Conservation (phyloP, 2,113 vertebrate genomes). For the Barbus barbus region DNA sequence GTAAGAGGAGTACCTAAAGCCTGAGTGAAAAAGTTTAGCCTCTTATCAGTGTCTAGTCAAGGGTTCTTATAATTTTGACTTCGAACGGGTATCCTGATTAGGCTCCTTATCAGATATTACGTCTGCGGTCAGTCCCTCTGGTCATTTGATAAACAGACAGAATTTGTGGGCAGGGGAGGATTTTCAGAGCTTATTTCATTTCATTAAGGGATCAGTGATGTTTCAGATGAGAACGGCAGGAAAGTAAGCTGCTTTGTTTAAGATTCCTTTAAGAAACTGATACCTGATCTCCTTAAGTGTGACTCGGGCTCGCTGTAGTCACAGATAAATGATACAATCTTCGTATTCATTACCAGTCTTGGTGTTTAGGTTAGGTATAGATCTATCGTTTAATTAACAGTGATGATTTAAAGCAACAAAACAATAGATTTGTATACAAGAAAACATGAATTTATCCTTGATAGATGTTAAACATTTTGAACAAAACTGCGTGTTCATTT, state of each 20-base stretch:
- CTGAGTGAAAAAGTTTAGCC: constrained; percentile 31
- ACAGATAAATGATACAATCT: constrained; percentile 38
- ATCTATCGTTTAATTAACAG: constrained; percentile 37
- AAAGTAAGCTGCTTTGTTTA: constrained; percentile 45
- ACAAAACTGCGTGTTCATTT: not conserved
- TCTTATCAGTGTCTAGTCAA: constrained; percentile 35
- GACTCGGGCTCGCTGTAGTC: constrained; percentile 10
- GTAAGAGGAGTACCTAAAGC: not conserved
- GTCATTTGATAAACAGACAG: constrained; percentile 31
- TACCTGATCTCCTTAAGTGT: constrained; percentile 24
- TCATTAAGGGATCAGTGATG: constrained; percentile 45
- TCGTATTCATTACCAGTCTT: constrained; percentile 14
- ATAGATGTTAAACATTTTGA: not conserved
- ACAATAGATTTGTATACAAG: constrained; percentile 1
- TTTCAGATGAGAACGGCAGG: constrained; percentile 28
- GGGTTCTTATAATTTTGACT: constrained; percentile 42
- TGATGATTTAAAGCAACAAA: constrained; percentile 41
- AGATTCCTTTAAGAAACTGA: constrained; percentile 43
- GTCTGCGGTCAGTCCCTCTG: constrained; percentile 25
- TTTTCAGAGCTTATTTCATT: constrained; percentile 41
- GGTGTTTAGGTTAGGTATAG: constrained; percentile 17
- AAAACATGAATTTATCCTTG: not conserved
- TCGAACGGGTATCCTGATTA: constrained; percentile 31
- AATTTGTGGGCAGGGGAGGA: constrained; percentile 28
- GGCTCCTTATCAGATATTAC: constrained; percentile 33